A percentile compares a stretch with the other conserved stretches of the same genome.
Conservation (phyloP, 2,113 vertebrate genomes). For the Pimephales promelas region DNA sequence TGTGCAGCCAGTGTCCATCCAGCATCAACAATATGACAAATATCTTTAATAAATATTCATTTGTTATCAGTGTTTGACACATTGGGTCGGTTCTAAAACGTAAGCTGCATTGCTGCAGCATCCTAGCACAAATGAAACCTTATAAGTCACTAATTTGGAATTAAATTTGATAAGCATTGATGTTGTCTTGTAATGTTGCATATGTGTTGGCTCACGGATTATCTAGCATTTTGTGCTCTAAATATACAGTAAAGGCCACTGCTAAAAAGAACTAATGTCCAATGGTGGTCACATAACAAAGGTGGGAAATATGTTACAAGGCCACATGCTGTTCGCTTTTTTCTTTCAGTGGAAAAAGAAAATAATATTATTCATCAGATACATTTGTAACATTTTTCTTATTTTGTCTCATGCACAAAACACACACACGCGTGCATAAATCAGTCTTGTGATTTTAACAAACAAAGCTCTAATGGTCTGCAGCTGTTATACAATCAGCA, state of each 20-base stretch:
- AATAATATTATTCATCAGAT: constrained; percentile 7
- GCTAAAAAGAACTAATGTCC: neutral
- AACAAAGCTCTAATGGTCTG: neutral
- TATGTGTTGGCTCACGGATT: neutral
- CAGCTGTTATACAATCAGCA: neutral
- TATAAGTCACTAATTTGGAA: neutral
- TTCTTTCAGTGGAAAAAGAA: neutral
- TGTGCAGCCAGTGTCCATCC: constrained; percentile 27
- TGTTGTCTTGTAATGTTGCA: neutral
- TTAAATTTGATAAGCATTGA: neutral
- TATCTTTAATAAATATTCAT: constrained; percentile 41
- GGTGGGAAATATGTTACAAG: constrained; percentile 12
- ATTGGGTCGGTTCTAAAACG: neutral
- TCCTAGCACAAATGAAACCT: neutral
- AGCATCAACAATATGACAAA: neutral
- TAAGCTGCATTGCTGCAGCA: neutral
- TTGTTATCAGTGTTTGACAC: neutral
- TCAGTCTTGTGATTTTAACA: neutral
- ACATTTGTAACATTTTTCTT: neutral
- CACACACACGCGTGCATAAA: neutral
- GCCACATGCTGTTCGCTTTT: neutral
- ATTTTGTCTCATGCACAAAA: neutral
- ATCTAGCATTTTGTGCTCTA: neutral
- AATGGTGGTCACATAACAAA: constrained; percentile 1
- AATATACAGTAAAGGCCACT: neutral